A percentile compares a stretch with the other conserved stretches of the same genome.
Evolutionary conservation across 2,797 vertebrate species (phyloP).

Genomic region (Lepidocolaptes lacrymiger): DNA sequence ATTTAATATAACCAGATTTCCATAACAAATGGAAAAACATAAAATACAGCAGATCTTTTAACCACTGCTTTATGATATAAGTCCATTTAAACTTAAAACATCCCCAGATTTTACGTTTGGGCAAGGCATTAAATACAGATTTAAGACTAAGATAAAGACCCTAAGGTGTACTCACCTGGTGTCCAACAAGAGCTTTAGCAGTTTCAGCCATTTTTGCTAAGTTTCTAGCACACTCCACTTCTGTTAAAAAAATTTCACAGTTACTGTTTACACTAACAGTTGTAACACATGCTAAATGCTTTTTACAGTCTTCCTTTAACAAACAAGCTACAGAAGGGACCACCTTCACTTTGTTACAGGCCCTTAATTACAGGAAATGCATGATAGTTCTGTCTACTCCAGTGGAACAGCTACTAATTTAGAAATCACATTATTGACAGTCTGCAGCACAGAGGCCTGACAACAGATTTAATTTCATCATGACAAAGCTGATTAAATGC

Average conservation of each 20-base stretch:
- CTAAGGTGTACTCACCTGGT: constrained; percentile 82
- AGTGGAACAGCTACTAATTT: constrained; percentile 66
- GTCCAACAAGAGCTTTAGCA: constrained; percentile 86
- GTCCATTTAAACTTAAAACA: not conserved
- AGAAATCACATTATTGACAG: constrained; percentile 74
- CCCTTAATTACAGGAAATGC: constrained; percentile 55
- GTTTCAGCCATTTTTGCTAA: constrained; percentile 95
- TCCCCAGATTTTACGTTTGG: not conserved
- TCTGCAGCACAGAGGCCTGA: constrained; percentile 69
- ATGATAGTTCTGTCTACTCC: constrained; percentile 39
- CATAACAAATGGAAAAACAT: not conserved
- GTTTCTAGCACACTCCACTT: constrained; percentile 92
- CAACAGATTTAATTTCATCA: constrained; percentile 71
- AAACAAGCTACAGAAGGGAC: not conserved
- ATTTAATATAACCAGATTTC: not conserved
- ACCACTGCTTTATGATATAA: not conserved
- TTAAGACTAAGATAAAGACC: not conserved
- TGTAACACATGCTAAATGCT: not conserved
- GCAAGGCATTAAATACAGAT: not conserved
- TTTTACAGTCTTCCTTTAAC: not conserved
- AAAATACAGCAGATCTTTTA: not conserved
- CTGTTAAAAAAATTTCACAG: constrained; percentile 70
- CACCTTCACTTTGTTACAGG: constrained; percentile 15
- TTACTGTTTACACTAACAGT: not conserved
- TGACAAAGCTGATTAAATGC: constrained; percentile 72